Conservation (phyloP, 2,113 vertebrate species). For the Xyliphius kryptos region DNA sequence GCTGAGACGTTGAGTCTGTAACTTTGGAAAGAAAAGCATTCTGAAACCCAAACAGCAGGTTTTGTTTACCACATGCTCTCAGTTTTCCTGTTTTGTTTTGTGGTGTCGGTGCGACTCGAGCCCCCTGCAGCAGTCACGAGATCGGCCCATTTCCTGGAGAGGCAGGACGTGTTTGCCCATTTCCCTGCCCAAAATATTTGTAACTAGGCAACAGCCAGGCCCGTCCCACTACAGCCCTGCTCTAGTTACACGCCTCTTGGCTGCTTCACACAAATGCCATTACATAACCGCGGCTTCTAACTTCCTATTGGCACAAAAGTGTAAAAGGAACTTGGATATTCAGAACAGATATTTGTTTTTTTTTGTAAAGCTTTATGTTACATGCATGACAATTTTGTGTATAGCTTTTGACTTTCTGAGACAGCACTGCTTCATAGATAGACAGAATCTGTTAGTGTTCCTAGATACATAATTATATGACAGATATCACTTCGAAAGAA, state of each 20-base stretch:
- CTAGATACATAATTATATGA: no score
- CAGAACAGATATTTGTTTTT: no score
- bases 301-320: slow-evolving; percentile 48
- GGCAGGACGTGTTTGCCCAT: slow-evolving; percentile 61
- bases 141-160: slow-evolving; percentile 60
- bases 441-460: no score
- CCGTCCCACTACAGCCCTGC: slow-evolving; percentile 54
- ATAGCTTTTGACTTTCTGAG: no score
- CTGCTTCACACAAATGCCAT: slow-evolving; percentile 52
- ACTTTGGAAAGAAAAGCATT: not conserved
- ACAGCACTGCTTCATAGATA: no score
- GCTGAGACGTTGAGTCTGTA: not conserved
- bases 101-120: slow-evolving; percentile 24
- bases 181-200: slow-evolving; percentile 71
- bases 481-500: no score
- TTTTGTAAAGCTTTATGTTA: no score
- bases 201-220: slow-evolving; percentile 66
- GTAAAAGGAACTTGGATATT: slow-evolving; percentile 54
- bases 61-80: slow-evolving; percentile 34
- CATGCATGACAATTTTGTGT: no score
- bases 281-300: slow-evolving; percentile 59
- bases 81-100: slow-evolving; percentile 28
- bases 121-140: slow-evolving; percentile 54
- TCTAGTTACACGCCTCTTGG: slow-evolving; percentile 64
- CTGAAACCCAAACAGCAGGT: slow-evolving; percentile 11